Conservation (phyloP, 2,113 vertebrate genomes). For the Chionodraco myersi region DNA sequence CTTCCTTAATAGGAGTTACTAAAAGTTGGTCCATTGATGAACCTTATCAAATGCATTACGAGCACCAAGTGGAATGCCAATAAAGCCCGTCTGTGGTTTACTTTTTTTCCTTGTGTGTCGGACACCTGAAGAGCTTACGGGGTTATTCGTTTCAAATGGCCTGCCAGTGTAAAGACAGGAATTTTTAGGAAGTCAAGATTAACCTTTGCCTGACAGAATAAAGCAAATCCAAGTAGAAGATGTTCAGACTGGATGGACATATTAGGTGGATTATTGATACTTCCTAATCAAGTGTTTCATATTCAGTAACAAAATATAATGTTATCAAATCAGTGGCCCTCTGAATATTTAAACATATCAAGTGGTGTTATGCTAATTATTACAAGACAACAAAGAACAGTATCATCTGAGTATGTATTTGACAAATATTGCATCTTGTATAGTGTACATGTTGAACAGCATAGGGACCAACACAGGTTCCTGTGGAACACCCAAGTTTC, state of each 20-base stretch:
- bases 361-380: not conserved
- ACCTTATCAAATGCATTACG: conserved; percentile 43
- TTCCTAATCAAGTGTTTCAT: not conserved
- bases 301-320: not conserved
- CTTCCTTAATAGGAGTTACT: conserved; percentile 11
- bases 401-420: not conserved
- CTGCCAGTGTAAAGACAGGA: conserved; percentile 43
- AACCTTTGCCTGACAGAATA: conserved; percentile 61
- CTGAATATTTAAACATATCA: not conserved
- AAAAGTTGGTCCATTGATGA: conserved; percentile 9
- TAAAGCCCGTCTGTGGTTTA: conserved; percentile 59
- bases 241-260: not conserved
- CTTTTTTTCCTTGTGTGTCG: conserved; percentile 21
- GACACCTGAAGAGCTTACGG: conserved; percentile 67
- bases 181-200: conserved; percentile 50
- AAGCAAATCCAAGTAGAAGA: not conserved
- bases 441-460: not conserved
- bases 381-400: too few species aligned
- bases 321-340: not conserved
- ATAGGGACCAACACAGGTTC: not conserved
- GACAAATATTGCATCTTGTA: conserved; percentile 1
- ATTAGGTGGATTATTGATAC: not conserved
- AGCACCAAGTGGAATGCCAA: conserved; percentile 43
- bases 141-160: conserved; percentile 41
- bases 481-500: not conserved